These are phyloP conservation scores for Nemapogon koenigi DNA, from an alignment of 2,888 invertebrate species.

Conservation along the genomic window DNA sequence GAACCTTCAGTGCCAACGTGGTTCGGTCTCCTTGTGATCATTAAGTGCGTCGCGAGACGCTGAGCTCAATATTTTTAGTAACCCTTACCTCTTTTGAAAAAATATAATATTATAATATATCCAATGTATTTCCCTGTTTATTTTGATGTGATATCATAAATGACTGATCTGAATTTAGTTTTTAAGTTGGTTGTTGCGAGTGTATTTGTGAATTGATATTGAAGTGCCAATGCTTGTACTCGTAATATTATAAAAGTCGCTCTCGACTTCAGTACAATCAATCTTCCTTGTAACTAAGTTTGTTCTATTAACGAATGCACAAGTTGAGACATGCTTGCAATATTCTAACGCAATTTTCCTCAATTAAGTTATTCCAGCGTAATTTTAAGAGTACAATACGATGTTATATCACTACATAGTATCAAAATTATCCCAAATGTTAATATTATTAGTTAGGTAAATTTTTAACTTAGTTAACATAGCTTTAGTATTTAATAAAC, in stretches of 20 bases:
- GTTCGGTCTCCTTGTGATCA: conserved; percentile 64
- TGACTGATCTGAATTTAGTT: conserved; percentile 69
- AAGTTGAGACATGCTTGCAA: conserved; percentile 66
- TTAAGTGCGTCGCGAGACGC: conserved; percentile 59
- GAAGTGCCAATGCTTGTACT: conserved; percentile 66
- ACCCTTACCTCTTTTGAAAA: conserved; percentile 66
- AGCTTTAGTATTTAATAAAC: conserved; percentile 64
- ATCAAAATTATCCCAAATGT: conserved; percentile 68
- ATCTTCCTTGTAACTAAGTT: conserved; percentile 39
- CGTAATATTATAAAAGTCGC: too few species aligned
- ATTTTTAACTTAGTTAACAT: conserved; percentile 64
- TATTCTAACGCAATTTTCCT: conserved; percentile 40
- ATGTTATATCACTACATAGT: conserved; percentile 66
- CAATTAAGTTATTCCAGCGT: conserved; percentile 56
- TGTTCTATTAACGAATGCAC: conserved; percentile 43
- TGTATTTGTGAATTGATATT: conserved; percentile 64
- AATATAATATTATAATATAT: conserved; percentile 55
- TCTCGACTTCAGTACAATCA: conserved; percentile 43
- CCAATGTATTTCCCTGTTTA: conserved; percentile 65
- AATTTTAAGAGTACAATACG: conserved; percentile 67
- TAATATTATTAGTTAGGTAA: conserved; percentile 64
- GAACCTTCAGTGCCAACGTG: conserved; percentile 61
- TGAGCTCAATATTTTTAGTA: conserved; percentile 66
- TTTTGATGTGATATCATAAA: conserved; percentile 70
- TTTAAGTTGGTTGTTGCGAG: conserved; percentile 66